Evolutionary conservation across 2,797 vertebrate genomes (phyloP).

Genomic region (Rachycentron canadum): DNA sequence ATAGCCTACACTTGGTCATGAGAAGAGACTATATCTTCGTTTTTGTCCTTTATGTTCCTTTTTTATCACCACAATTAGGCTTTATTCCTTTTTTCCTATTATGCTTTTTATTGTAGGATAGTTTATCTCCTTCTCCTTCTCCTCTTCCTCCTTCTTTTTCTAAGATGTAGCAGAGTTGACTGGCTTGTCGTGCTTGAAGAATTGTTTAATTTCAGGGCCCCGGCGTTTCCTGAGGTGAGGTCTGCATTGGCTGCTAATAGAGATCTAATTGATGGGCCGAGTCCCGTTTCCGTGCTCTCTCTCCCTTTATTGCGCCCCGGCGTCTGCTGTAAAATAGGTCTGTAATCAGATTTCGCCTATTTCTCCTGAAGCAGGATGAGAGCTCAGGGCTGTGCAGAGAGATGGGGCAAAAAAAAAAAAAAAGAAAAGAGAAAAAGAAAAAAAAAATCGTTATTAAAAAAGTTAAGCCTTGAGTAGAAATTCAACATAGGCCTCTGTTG

Average conservation of each 20-base stretch:
- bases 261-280: constrained; percentile 99
- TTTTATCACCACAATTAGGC: constrained; percentile 5
- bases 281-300: constrained; percentile 97
- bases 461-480: constrained; percentile 93
- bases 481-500: constrained; percentile 83
- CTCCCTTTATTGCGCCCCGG: constrained; percentile 98
- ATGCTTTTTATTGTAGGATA: constrained; percentile 23
- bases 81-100: constrained; percentile 19
- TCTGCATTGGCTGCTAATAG: constrained; percentile 99
- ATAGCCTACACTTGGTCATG: neutral
- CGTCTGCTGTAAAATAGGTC: constrained; percentile 99
- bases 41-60: neutral
- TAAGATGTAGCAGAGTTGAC: constrained; percentile 83
- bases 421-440: constrained; percentile 76
- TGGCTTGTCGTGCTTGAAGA: constrained; percentile 89
- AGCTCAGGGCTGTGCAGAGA: constrained; percentile 89
- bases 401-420: constrained; percentile 74
- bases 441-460: constrained; percentile 98
- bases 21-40: neutral
- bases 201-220: constrained; percentile 91
- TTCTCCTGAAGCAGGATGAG: constrained; percentile 95
- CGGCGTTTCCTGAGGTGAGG: constrained; percentile 97
- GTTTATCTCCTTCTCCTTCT: neutral
- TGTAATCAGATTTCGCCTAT: constrained; percentile 98
- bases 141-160: constrained; percentile 9